Base-by-base conservation (phyloP, 2,888 invertebrate genomes). In the Atrina japonica region DNA sequence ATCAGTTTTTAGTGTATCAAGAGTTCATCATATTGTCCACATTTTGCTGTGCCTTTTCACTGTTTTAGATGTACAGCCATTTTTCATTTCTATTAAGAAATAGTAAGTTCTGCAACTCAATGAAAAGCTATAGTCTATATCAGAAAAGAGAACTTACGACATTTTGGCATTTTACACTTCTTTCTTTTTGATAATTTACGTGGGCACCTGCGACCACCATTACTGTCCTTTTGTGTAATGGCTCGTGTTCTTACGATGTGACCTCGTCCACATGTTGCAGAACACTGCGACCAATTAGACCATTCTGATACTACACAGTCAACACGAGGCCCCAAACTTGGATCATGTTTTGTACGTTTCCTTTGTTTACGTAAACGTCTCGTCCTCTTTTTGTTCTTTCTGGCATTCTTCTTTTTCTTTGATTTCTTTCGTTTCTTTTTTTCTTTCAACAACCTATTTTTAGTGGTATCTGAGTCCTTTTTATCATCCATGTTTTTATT, bases 241-340 rank as follows among this genome's bases (percentile, higher is more conserved):
- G 85, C 86, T 23, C 90, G 72, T 0, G 76, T 77, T 72, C 83
- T 81, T 41, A 65, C 75, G 16, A 76, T 75, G 40, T 78, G 61
- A 6, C 83, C 83, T 30, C 72, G 72, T 11, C 86, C 87, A 74
- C 89, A 89, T 0, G 87, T 86, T 35, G 80, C 84, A 0, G 89
- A 86, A 70, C 90, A 90, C 16, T 81, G 68, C 1, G 85, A 79
- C 89, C 89, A 89, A 3, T 80, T 75, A 1, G 86, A 75, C 88
- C 88, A 89, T 6, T 82, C 75, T 5, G 88, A 85, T 0, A 88
- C 82, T 81, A 87, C 82, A 76, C 89, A 89, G 76, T 88, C 80
- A 29, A 83, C 76, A 25, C 50, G 61, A 0, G 78, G 75, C 27
- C 78, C 80, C 47, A 41, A 30, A 9, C 53, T 66, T 27, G 66